Base-by-base conservation (phyloP, 2,888 invertebrate species). In the Torymus aiolomorphi region DNA sequence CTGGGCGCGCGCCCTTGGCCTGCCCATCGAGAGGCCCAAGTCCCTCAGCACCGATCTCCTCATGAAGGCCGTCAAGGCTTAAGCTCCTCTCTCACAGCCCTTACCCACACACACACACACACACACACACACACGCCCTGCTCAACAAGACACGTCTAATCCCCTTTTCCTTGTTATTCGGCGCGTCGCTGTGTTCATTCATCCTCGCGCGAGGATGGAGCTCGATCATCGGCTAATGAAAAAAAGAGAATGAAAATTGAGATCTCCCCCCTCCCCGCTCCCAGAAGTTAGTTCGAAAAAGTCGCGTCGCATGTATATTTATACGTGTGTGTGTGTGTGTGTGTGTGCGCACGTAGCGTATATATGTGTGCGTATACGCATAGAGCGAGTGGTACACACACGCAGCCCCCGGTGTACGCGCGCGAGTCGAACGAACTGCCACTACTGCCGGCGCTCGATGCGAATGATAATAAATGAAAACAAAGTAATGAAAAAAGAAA, bases 1-100 rank as follows among this genome's bases (percentile, higher is more conserved):
- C 56, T 97, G 96, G 96, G 95, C 95, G 87, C 93, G 97, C 84
- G 96, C 96, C 70, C 92, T 96, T 59, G 95, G 96, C 82, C 91
- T 96, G 78, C 96, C 96, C 66, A 94, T 97, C 84, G 97, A 97
- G 91, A 94, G 93, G 93, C 97, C 92, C 83, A 97, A 97, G 91
- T 96, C 96, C 52, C 93, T 96, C 91, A 90, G 90, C 85, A 90
- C 90, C 79, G 90, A 90, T 80, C 88, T 88, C 81, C 88, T 90
- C 79, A 90, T 90, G 85, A 90, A 90, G 80, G 83, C 86, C 42
- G 85, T 87, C n/a, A 89, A 89, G 69, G 88, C 69, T 56, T 82
- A 80, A 77, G 18, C 62, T 10, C 31, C 65, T 61, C 57, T 56
- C 49, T n/a, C n/a, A 56, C 65, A 10, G 4, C 16, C 42, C 8